These are phyloP conservation scores for Heliconius himera DNA, from an alignment of 1,140 invertebrate species.

Conservation along the genomic window DNA sequence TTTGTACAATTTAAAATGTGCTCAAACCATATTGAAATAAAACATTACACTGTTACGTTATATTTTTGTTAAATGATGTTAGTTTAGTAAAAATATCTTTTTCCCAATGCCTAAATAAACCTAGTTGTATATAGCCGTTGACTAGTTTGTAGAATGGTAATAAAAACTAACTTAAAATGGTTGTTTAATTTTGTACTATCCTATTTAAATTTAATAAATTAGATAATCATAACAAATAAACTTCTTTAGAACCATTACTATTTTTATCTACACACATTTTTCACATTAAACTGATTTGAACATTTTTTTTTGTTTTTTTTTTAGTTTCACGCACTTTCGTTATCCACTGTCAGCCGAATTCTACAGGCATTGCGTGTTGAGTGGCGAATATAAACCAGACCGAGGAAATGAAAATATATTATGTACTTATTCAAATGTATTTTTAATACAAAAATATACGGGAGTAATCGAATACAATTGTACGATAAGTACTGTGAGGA, in stretches of 20 bases:
- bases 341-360: too few relatives aligned
- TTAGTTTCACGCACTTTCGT: too few relatives aligned
- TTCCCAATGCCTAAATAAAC: constrained; percentile 23
- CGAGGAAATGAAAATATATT: too few relatives aligned
- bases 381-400: too few relatives aligned
- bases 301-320: too few relatives aligned
- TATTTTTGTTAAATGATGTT: constrained; percentile 6
- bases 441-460: too few relatives aligned
- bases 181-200: constrained; percentile 46
- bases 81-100: constrained; percentile 11
- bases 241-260: too few relatives aligned
- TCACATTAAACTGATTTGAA: too few relatives aligned
- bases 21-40: constrained; percentile 13
- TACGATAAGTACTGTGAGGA: background rate
- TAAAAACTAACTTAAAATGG: constrained; percentile 46
- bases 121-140: constrained; percentile 72
- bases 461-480: background rate
- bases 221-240: too few relatives aligned
- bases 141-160: constrained; percentile 75
- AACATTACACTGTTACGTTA: constrained; percentile 15
- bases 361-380: too few relatives aligned
- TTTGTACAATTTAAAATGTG: background rate
- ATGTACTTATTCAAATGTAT: too few relatives aligned
- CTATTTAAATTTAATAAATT: background rate
- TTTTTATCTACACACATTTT: too few relatives aligned